Base-by-base conservation (phyloP, 2,113 vertebrate species). In the Varanus komodoensis region DNA sequence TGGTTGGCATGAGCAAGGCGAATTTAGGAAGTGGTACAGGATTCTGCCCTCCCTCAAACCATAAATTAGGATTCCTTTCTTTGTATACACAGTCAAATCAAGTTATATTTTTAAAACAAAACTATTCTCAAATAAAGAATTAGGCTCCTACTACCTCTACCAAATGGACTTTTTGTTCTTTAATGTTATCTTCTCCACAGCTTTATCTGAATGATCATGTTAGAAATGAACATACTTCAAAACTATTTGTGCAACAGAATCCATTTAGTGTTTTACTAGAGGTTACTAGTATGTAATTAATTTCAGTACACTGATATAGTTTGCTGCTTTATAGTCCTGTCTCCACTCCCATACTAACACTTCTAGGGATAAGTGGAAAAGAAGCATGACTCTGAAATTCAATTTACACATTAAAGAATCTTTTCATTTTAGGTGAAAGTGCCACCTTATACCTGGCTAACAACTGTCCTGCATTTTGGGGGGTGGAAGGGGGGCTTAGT, bases 341-440 rank as follows among this genome's bases (percentile, higher is more conserved):
- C 29, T 8, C 0, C 57, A 81, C 0, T 3, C 1, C 11, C 8
- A 12, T 68, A 83, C 29, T 67, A 84, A 83, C 52, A 21, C 2
- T 88, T 50, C 61, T 69, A 48, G 48, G n/a, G 32, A 61, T 52
- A 77, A 80, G 54, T 25, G 11, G 61, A 86, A 50, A 54, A 75
- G 86, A 69, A 23, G 11, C 29, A 12, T 84, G 71, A 67, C 57
- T 84, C 44, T 34, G 38, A 89, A 89, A 89, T 77, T 71, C 38
- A 89, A 75, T 84, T 78, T 89, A 27, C 73, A 90, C 32, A 48
- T 84, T 86, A 80, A 69, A 77, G 0, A 0, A 25, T 48, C 19
- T 57, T 88, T 68, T 74, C 77, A 19, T 11, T 91, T 3, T 87
- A 19, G 23, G 92, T 23, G 23, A 83, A 38, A 23, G 52, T 0